A percentile compares a stretch with the other conserved stretches of the same genome.
Conservation (phyloP, 2,888 invertebrate species). For the Parapristionchus giblindavisi region DNA sequence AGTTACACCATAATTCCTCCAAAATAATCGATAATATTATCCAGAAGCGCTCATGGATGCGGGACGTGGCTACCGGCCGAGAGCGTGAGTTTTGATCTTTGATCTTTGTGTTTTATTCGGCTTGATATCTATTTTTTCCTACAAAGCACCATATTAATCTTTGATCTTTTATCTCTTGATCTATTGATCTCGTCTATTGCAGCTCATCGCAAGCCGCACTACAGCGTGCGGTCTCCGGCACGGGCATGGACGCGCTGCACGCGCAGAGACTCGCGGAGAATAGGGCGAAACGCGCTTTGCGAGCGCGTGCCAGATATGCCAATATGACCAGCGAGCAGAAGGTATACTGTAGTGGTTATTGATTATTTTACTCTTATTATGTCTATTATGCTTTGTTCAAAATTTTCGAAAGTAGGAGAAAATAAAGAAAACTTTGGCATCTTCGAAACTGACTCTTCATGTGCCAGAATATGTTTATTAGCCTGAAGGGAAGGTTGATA, state of each 20-base stretch:
- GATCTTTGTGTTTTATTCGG: too few relatives aligned
- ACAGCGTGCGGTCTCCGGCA: background rate
- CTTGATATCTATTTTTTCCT: too few relatives aligned
- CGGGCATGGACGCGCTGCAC: background rate
- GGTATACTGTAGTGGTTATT: conserved; percentile 1
- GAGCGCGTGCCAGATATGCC: conserved; percentile 27
- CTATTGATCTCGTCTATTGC: background rate
- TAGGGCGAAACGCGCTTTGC: conserved; percentile 15
- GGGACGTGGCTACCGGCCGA: too few relatives aligned
- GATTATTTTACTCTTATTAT: background rate
- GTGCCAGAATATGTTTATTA: background rate
- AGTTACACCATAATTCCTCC: background rate
- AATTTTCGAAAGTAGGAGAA: background rate
- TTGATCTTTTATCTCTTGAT: background rate
- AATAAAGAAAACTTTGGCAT: background rate
- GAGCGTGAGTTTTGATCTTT: too few relatives aligned
- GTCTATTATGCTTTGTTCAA: background rate
- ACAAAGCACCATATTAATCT: too few relatives aligned
- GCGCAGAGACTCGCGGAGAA: conserved; percentile 16
- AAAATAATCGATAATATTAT: too few relatives aligned
- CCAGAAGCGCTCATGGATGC: too few relatives aligned
- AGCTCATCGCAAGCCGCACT: conserved; percentile 4
- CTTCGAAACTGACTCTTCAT: background rate
- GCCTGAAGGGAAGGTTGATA: background rate
- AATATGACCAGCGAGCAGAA: conserved; percentile 28